Percentiles rank a stretch among this genome's conserved stretches.
These are phyloP conservation scores for Zeuzera pyrina DNA, from an alignment of 2,888 invertebrate species.

Conservation along the genomic window DNA sequence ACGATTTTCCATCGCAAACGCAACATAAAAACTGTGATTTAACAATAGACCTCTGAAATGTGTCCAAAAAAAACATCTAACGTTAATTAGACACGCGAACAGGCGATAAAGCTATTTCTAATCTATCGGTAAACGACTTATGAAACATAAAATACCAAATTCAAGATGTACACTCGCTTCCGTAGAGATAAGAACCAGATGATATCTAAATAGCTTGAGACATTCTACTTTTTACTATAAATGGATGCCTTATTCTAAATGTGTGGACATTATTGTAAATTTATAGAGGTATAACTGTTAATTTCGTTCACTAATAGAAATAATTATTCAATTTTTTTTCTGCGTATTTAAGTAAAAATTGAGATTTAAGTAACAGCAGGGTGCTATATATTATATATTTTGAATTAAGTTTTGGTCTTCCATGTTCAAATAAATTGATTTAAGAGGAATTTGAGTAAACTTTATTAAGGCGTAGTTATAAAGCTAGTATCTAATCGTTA, in stretches of 20 bases:
- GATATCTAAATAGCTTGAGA: slow-evolving; percentile 32
- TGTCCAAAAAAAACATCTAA: slow-evolving; percentile 25
- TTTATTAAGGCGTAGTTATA: too few species aligned
- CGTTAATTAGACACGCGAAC: slow-evolving; percentile 41
- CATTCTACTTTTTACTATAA: slow-evolving; percentile 10
- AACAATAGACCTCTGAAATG: slow-evolving; percentile 14
- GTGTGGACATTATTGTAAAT: slow-evolving; percentile 1
- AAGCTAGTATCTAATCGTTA: too few species aligned
- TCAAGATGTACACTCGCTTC: slow-evolving; percentile 3
- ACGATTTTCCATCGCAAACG: too few species aligned
- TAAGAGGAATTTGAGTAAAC: too few species aligned
- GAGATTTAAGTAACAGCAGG: too few species aligned
- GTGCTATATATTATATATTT: too few species aligned
- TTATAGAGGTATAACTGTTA: background rate
- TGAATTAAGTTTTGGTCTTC: too few species aligned
- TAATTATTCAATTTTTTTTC: too few species aligned
- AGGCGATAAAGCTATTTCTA: slow-evolving; percentile 41
- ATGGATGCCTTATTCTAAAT: slow-evolving; percentile 1
- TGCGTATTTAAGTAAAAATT: too few species aligned
- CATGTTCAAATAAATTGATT: too few species aligned
- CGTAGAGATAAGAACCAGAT: slow-evolving; percentile 14
- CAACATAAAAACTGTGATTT: slow-evolving; percentile 16
- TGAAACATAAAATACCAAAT: slow-evolving; percentile 10
- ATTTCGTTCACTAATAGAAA: slow-evolving; percentile 2
- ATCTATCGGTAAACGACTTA: slow-evolving; percentile 23